Evolutionary conservation across 1,140 invertebrate genomes (phyloP).

Genomic region (Diprion similis): DNA sequence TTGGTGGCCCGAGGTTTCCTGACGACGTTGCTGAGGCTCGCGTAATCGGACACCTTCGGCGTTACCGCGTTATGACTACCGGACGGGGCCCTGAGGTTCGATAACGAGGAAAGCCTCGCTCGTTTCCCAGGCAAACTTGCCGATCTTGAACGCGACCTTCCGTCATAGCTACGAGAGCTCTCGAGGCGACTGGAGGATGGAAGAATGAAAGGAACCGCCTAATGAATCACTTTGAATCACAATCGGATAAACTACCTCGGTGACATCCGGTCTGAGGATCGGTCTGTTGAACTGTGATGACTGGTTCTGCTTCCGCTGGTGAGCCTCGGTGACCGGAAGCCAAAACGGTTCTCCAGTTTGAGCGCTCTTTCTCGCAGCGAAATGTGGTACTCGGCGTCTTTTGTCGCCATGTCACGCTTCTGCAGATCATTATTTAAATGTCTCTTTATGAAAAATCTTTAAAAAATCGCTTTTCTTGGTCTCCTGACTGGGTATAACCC

Average conservation of each 20-base stretch:
- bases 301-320: constrained; percentile 22
- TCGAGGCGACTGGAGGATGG: constrained; percentile 8
- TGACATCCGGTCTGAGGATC: constrained; percentile 28
- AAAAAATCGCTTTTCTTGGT: too few species aligned
- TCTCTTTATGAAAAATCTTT: too few species aligned
- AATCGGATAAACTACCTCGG: constrained; percentile 27
- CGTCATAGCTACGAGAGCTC: constrained; percentile 19
- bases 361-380: constrained; percentile 18
- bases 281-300: constrained; percentile 28
- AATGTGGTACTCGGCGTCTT: constrained; percentile 27
- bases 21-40: background rate
- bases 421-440: background rate
- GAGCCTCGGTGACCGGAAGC: constrained; percentile 2
- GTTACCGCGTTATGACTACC: background rate
- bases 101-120: background rate
- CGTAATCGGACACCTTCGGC: background rate
- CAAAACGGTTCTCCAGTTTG: background rate
- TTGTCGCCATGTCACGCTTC: constrained; percentile 29
- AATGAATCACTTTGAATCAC: background rate
- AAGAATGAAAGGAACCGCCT: constrained; percentile 13
- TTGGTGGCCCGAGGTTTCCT: constrained; percentile 23
- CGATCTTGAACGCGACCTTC: constrained; percentile 41
- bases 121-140: constrained; percentile 33
- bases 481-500: too few species aligned
- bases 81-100: background rate